Evolutionary conservation across 2,888 invertebrate species (phyloP).

Genomic region (Patella depressa): DNA sequence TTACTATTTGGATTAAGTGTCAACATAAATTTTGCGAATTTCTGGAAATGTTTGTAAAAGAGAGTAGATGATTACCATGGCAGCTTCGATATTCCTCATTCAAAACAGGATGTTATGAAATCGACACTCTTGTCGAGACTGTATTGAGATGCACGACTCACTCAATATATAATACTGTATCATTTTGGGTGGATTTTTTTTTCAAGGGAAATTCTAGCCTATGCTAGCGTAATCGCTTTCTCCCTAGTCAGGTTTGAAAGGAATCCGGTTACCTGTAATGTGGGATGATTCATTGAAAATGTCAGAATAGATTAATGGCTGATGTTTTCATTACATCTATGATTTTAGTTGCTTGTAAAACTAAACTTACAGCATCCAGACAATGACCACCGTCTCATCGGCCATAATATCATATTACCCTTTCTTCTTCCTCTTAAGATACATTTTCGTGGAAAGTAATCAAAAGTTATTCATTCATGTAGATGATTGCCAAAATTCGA

Average conservation of each 20-base stretch:
- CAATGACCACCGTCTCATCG: slow-evolving; percentile 19
- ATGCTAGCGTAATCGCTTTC: slow-evolving; percentile 18
- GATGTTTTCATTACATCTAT: slow-evolving; percentile 39
- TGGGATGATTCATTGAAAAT: slow-evolving; percentile 38
- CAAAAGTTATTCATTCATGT: slow-evolving; percentile 24
- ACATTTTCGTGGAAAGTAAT: slow-evolving; percentile 14
- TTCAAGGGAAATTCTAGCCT: not conserved
- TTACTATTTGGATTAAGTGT: slow-evolving; percentile 4
- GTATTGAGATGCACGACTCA: too few species aligned
- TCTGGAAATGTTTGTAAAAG: slow-evolving; percentile 1
- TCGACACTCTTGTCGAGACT: not conserved
- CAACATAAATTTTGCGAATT: slow-evolving; percentile 5
- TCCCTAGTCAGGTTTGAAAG: slow-evolving; percentile 18
- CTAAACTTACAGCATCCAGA: slow-evolving; percentile 10
- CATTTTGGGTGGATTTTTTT: not conserved
- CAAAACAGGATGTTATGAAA: slow-evolving; percentile 25
- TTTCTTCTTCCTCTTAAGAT: slow-evolving; percentile 5
- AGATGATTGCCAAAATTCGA: slow-evolving; percentile 18
- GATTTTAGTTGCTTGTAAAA: slow-evolving; percentile 23
- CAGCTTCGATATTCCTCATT: slow-evolving; percentile 14
- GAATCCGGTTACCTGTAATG: slow-evolving; percentile 39
- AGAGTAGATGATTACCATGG: not conserved
- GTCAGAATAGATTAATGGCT: slow-evolving; percentile 47
- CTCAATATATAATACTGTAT: too few species aligned
- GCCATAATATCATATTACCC: slow-evolving; percentile 14